Base-by-base conservation (phyloP, 1,140 invertebrate genomes). In the Brachionus rubens region DNA sequence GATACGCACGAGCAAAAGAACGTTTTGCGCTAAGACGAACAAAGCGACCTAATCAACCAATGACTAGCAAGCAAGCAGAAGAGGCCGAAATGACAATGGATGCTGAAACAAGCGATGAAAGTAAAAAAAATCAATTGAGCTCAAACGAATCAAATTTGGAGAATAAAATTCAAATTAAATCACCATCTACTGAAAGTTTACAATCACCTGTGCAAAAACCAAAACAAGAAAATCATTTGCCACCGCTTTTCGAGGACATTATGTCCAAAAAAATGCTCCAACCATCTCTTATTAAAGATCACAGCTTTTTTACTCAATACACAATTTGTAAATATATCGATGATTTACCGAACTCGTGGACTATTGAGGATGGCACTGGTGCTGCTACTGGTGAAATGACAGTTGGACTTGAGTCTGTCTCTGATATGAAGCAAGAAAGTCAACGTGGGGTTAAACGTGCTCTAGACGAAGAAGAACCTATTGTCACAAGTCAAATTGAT, bases 321-420 rank as follows among this genome's bases (percentile, higher is more conserved):
- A 72, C 50, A 46, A 72, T 72, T 26, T 72, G 68, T 24, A 72
- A 72, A 40, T 72, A 72, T 16, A 72, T 72, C 28, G 68, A 72
- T 26, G 68, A 72, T 21, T 54, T 72, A 46, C 68, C 68, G 0
- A 50, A 40, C 19, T 33, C 30, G 3, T 72, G 68, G 68, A 24
- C 9, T 10, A 7, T 14, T 3, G 59, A 65, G 3, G 59, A 65
- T 3, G 19, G 24, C 21, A 65, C 59, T 0, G 59, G 19, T 2
- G 41, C 41, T 19, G 59, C 59, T 1, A 65, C 59, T 36, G 59
- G 59, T 24, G 59, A 65, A 36, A 36, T 19, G 6, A 65, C 40
- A 5, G 40, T 10, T 6, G 4, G 59, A 65, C 6, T 43, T 9
- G 19, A 43, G 6, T 46, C 33, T 5, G 9, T 36, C 9, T 5